phyloP scores from a whole-genome alignment of 2,888 invertebrate genomes.

The Rosalia funebris region DNA sequence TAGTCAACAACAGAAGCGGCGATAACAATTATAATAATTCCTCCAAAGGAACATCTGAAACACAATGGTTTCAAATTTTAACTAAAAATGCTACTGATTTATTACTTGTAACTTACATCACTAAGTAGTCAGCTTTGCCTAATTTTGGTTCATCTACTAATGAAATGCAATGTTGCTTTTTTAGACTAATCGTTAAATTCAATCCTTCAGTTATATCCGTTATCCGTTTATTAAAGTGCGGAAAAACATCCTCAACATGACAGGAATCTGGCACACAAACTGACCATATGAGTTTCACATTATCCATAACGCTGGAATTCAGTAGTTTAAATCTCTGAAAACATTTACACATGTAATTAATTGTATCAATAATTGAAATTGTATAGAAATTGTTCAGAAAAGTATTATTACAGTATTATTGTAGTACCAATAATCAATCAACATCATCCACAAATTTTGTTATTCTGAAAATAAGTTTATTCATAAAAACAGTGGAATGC shows the following conservation, averaged over 20 bases:
- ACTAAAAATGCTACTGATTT: not conserved
- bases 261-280: slow-evolving; percentile 64
- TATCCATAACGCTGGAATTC: slow-evolving; percentile 45
- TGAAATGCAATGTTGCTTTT: slow-evolving; percentile 52
- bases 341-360: too few relatives aligned
- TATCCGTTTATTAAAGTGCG: slow-evolving; percentile 54
- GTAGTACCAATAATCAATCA: too few relatives aligned
- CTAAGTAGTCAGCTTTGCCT: slow-evolving; percentile 35
- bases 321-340: slow-evolving; percentile 50
- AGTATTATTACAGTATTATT: too few relatives aligned
- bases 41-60: slow-evolving; percentile 19
- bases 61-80: not conserved
- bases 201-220: slow-evolving; percentile 52
- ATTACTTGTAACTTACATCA: slow-evolving; percentile 36
- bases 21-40: slow-evolving; percentile 24
- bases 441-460: too few relatives aligned
- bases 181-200: slow-evolving; percentile 48
- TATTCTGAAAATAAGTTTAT: too few relatives aligned
- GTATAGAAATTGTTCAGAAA: too few relatives aligned
- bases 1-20: slow-evolving; percentile 26
- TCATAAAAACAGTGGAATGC: too few relatives aligned
- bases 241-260: slow-evolving; percentile 53
- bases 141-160: slow-evolving; percentile 46
- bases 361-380: too few relatives aligned
- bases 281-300: slow-evolving; percentile 54